phyloP scores from a whole-genome alignment of 2,888 invertebrate genomes.

The Clusia tigrina region DNA sequence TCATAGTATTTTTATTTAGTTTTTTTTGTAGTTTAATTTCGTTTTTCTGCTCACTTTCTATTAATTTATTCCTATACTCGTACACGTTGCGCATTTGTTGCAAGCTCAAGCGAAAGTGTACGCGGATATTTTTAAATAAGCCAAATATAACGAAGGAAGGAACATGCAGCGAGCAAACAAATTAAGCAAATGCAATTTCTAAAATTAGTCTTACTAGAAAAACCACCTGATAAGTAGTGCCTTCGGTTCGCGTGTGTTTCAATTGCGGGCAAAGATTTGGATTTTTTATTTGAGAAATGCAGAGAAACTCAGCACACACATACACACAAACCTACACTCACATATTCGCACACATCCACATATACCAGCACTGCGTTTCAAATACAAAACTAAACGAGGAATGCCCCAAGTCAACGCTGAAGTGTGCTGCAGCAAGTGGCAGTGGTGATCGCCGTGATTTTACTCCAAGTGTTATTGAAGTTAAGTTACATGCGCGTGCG shows the following conservation, averaged over 20 bases:
- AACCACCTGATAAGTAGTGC: slow-evolving; percentile 50
- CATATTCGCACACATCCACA: too few species aligned
- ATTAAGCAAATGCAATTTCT: slow-evolving; percentile 6
- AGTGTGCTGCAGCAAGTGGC: too few species aligned
- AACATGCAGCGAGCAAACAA: slow-evolving; percentile 2
- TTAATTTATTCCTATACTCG: background rate
- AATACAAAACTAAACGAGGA: too few species aligned
- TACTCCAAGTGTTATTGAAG: too few species aligned
- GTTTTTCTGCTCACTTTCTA: background rate
- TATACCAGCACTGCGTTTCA: too few species aligned
- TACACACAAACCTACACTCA: background rate
- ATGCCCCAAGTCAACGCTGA: too few species aligned
- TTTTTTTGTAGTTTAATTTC: background rate
- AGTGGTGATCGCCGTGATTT: too few species aligned
- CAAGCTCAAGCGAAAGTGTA: background rate
- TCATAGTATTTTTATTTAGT: background rate
- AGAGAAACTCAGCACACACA: background rate
- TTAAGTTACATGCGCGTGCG: too few species aligned
- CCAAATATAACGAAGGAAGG: background rate
- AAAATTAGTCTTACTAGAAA: slow-evolving; percentile 44
- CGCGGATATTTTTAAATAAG: background rate
- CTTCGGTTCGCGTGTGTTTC: background rate
- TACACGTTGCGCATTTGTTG: background rate
- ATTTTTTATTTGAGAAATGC: too few species aligned
- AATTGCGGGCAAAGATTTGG: slow-evolving; percentile 3